phyloP scores from a whole-genome alignment of 2,113 vertebrate species.

The Microcebus tavaratra region DNA sequence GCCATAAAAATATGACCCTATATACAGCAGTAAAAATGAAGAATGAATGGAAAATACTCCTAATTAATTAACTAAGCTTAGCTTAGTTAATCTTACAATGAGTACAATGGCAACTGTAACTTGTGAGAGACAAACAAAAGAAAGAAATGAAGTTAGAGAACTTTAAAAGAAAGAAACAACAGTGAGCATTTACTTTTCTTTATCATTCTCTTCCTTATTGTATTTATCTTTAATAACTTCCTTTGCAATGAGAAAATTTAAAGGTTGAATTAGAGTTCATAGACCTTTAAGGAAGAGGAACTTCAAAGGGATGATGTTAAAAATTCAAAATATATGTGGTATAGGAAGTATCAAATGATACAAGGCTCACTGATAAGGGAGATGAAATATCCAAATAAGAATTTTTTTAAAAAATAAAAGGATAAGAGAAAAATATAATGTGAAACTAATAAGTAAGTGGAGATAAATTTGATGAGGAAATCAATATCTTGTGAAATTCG shows the following conservation, averaged over 20 bases:
- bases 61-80: constrained; percentile 38
- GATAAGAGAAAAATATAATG: neutral
- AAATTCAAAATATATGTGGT: neutral
- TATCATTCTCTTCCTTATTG: neutral
- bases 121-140: neutral
- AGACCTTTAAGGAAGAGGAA: neutral
- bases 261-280: neutral
- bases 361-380: neutral
- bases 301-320: neutral
- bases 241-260: neutral
- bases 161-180: neutral
- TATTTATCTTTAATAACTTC: neutral
- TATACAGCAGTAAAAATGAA: neutral
- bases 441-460: neutral
- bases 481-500: neutral
- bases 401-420: neutral
- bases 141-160: neutral
- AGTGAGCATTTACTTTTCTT: neutral
- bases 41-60: constrained; percentile 2
- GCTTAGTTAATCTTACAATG: constrained; percentile 44
- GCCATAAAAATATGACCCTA: constrained; percentile 15
- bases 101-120: constrained; percentile 21
- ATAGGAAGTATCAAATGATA: neutral
- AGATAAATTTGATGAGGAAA: neutral
- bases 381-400: neutral